Evolutionary conservation across 2,888 invertebrate species (phyloP).

Genomic region (Seira musarum): DNA sequence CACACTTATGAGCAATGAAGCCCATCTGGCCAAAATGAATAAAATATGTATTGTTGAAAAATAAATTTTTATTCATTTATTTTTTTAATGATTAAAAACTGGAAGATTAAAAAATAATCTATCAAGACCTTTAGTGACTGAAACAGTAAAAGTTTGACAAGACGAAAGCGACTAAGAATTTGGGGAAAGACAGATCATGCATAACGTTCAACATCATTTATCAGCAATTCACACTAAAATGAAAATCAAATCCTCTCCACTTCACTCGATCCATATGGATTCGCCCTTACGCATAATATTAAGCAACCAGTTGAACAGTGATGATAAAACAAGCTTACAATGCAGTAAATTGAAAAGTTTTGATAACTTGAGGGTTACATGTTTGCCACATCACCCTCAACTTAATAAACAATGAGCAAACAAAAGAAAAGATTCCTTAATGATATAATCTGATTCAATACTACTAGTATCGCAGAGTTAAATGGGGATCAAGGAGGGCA

Average conservation of each 20-base stretch:
- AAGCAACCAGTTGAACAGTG: too few species aligned
- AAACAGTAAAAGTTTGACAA: slow-evolving; percentile 35
- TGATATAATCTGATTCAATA: slow-evolving; percentile 19
- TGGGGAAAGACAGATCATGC: slow-evolving; percentile 20
- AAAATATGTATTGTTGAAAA: too few species aligned
- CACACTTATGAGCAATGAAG: too few species aligned
- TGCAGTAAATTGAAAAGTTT: background rate
- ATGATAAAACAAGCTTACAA: slow-evolving; percentile 1
- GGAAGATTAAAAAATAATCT: slow-evolving; percentile 32
- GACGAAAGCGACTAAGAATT: slow-evolving; percentile 34
- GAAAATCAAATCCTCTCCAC: too few species aligned
- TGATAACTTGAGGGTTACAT: slow-evolving; percentile 46
- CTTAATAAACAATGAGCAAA: background rate
- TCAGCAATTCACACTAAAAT: slow-evolving; percentile 31
- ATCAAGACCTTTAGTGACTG: background rate
- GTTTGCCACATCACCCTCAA: slow-evolving; percentile 21
- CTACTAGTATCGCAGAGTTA: background rate
- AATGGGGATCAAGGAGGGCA: slow-evolving; percentile 14
- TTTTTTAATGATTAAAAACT: slow-evolving; percentile 21
- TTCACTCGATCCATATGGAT: background rate
- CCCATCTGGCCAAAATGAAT: too few species aligned
- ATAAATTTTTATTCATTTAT: slow-evolving; percentile 17
- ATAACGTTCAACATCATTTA: slow-evolving; percentile 49
- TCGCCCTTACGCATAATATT: slow-evolving; percentile 1
- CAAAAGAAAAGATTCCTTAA: background rate